Evolutionary conservation across 2,888 invertebrate species (phyloP).

Genomic region (Hedya salicella): DNA sequence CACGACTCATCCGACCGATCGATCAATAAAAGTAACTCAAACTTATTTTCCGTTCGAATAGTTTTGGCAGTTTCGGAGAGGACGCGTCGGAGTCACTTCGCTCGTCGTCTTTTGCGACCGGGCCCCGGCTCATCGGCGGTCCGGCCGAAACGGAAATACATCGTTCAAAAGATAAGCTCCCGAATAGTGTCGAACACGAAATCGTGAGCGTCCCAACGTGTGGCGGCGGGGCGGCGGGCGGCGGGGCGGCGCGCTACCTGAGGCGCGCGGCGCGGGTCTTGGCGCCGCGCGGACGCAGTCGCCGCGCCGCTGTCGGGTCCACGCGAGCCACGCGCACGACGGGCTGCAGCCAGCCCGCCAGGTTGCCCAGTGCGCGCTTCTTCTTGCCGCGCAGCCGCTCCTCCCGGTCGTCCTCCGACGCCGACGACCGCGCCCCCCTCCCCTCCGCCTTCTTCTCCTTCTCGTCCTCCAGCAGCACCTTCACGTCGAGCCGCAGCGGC

Average conservation of each 20-base stretch:
- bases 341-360: constrained; percentile 84
- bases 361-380: constrained; percentile 63
- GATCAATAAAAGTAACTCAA: constrained; percentile 15
- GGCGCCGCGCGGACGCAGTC: constrained; percentile 67
- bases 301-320: constrained; percentile 70
- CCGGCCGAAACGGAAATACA: too few species aligned
- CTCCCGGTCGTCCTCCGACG: constrained; percentile 63
- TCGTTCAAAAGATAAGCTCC: background rate
- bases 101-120: too few species aligned
- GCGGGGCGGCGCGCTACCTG: constrained; percentile 64
- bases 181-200: background rate
- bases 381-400: constrained; percentile 60
- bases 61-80: background rate
- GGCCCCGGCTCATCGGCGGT: too few species aligned
- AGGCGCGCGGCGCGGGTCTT: constrained; percentile 52
- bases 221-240: too few species aligned
- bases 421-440: constrained; percentile 54
- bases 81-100: background rate
- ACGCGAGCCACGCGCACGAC: constrained; percentile 88
- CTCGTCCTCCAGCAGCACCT: constrained; percentile 51
- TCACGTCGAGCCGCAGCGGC: constrained; percentile 57
- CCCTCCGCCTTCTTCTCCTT: constrained; percentile 53
- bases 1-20: background rate
- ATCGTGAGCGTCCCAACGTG: too few species aligned
- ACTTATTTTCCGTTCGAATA: background rate